Evolutionary conservation across 2,113 vertebrate genomes (phyloP).

Genomic region (Oceanodroma tethys): DNA sequence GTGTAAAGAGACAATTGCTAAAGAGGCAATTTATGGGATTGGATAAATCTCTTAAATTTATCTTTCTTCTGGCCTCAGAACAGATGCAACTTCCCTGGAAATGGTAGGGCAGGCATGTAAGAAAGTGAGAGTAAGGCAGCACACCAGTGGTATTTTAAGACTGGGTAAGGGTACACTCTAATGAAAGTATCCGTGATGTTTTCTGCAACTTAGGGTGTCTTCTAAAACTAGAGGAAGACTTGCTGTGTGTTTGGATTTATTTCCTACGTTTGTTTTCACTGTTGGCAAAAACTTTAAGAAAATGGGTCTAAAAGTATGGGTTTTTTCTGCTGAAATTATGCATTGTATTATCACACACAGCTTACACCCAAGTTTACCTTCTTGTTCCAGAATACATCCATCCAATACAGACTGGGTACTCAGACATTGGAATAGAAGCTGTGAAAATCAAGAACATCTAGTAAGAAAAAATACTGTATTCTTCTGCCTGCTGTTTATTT

Average conservation of each 20-base stretch:
- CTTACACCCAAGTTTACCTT: not conserved
- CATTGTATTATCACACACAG: not conserved
- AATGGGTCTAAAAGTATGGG: not conserved
- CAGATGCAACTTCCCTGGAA: not conserved
- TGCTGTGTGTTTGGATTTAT: not conserved
- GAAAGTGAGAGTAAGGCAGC: not conserved
- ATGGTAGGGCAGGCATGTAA: not conserved
- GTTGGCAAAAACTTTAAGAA: not conserved
- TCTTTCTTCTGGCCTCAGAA: not conserved
- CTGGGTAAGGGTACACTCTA: not conserved
- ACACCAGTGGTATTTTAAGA: not conserved
- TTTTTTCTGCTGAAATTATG: not conserved
- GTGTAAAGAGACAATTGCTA: not conserved
- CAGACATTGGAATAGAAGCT: not conserved
- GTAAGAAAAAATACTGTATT: not conserved
- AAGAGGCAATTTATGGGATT: not conserved
- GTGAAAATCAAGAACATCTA: not conserved
- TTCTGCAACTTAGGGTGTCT: not conserved
- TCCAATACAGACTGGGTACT: not conserved
- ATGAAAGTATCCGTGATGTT: not conserved
- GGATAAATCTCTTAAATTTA: not conserved
- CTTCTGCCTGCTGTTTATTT: not conserved
- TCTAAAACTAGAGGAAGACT: not conserved
- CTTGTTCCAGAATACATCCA: not conserved
- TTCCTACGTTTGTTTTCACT: not conserved